Evolutionary conservation across 2,888 invertebrate genomes (phyloP), one percentile per base, ranked within the genome.

Genomic region (Zygaena filipendulae): DNA sequence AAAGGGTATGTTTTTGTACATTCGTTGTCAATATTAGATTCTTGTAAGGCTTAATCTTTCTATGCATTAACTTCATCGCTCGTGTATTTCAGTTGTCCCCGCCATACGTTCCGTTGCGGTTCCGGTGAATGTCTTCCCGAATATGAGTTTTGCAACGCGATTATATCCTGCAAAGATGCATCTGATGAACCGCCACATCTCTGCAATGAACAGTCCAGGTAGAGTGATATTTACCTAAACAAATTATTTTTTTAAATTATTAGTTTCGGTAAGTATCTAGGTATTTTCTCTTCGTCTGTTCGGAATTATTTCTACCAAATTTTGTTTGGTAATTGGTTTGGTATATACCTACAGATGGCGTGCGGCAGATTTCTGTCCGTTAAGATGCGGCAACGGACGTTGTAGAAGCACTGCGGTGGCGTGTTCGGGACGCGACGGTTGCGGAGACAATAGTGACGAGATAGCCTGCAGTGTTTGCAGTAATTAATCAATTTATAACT

Each of bases 121-220:
- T 91, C 91, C 44, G 94, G 94, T 12, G 90, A 91, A 56, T 95
- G 94, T 52, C 67, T 94, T 33, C 94, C 94, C 0, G 93, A 92
- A 51, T 93, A 92, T 55, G 92, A 92, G 62, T 94, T 93, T 69
- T 95, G 95, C 67, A 95, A 95, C 68, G 92, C 94, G 3, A 90
- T 93, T 30, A 84, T 91, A 27, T 87, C 88, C 35, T 94, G 94
- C 67, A 84, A 87, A 44, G 95, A 95, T 62, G 92, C 88, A n/a
- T 92, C 91, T 35, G 95, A 95, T 57, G 95, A 95, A 59, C 90
- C 91, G 1, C 84, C 87, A n/a, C 87, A 87, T 51, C 80, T 89
- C 10, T 92, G 92, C 58, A 83, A 84, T 40, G 84, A 84, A 36
- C 81, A 85, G 37, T 81, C 81, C 23, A 74, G 80, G 80, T 79